phyloP scores from a whole-genome alignment of 2,113 vertebrate genomes.

The Trichechus manatus region DNA sequence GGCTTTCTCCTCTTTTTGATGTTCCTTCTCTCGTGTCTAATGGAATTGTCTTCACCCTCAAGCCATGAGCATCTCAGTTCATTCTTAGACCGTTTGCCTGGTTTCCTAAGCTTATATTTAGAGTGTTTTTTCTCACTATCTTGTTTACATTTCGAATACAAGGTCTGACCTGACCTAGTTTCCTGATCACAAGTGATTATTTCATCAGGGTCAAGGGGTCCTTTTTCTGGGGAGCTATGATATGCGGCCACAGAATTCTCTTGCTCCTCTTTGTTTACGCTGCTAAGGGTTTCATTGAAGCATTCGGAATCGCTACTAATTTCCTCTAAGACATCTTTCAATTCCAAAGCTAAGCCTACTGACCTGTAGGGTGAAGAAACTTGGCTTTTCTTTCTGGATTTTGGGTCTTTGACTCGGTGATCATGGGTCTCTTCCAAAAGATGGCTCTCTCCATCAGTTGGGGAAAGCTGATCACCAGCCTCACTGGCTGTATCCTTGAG shows the following conservation, averaged over 20 bases:
- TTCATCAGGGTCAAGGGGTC: slow-evolving; percentile 74
- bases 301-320: slow-evolving; percentile 87
- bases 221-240: slow-evolving; percentile 33
- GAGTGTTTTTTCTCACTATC: slow-evolving; percentile 66
- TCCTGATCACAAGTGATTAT: slow-evolving; percentile 72
- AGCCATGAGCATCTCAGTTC: slow-evolving; percentile 77
- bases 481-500: slow-evolving; percentile 59
- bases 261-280: slow-evolving; percentile 47
- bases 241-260: slow-evolving; percentile 4
- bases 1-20: slow-evolving; percentile 77
- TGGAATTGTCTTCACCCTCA: slow-evolving; percentile 70
- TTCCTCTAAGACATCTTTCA: slow-evolving; percentile 87
- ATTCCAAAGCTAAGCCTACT: slow-evolving; percentile 63
- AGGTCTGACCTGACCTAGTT: slow-evolving; percentile 69
- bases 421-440: slow-evolving; percentile 64
- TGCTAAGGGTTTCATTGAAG: slow-evolving; percentile 81
- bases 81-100: slow-evolving; percentile 75
- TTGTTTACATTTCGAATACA: slow-evolving; percentile 75
- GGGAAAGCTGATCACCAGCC: slow-evolving; percentile 12
- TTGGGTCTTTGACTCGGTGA: slow-evolving; percentile 47
- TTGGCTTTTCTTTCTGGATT: slow-evolving; percentile 41
- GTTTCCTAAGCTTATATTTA: slow-evolving; percentile 70
- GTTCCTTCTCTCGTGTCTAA: slow-evolving; percentile 71
- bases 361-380: slow-evolving; percentile 50
- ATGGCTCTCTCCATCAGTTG: slow-evolving; percentile 54